Evolutionary conservation across 2,888 invertebrate species (phyloP).

Genomic region (Galerucella nymphaeae): DNA sequence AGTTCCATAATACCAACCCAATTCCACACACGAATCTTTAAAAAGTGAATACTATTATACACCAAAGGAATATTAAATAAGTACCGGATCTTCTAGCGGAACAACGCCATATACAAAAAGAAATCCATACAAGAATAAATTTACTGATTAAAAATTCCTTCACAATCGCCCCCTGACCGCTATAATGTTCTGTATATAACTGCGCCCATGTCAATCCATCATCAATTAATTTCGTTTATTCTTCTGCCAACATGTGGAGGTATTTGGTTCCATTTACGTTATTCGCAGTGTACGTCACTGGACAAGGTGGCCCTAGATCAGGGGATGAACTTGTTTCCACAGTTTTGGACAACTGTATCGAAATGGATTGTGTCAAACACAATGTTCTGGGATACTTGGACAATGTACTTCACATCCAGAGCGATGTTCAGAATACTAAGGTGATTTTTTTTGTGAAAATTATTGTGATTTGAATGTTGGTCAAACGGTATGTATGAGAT

Average conservation of each 20-base stretch:
- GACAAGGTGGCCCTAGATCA: constrained; percentile 52
- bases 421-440: constrained; percentile 70
- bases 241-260: constrained; percentile 59
- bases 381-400: constrained; percentile 83
- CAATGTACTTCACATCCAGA: constrained; percentile 72
- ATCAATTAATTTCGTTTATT: constrained; percentile 53
- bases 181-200: constrained; percentile 71
- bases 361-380: constrained; percentile 79
- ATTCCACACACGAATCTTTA: constrained; percentile 37
- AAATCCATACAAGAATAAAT: constrained; percentile 36
- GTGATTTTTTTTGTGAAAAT: constrained; percentile 47
- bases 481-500: constrained; percentile 16
- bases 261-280: constrained; percentile 66
- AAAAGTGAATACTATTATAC: constrained; percentile 41
- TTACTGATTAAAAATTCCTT: constrained; percentile 42
- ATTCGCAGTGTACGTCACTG: constrained; percentile 53
- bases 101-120: constrained; percentile 53
- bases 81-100: constrained; percentile 56
- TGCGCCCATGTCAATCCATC: constrained; percentile 69
- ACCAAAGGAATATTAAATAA: constrained; percentile 40
- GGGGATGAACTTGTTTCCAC: constrained; percentile 78
- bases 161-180: constrained; percentile 64
- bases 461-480: constrained; percentile 13
- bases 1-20: constrained; percentile 14
- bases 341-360: constrained; percentile 80